Evolutionary conservation across 92 coral and sea anemone genomes (phyloP), one percentile per base, ranked within the genome.

Genomic region (Micromussa lordhowensis): DNA sequence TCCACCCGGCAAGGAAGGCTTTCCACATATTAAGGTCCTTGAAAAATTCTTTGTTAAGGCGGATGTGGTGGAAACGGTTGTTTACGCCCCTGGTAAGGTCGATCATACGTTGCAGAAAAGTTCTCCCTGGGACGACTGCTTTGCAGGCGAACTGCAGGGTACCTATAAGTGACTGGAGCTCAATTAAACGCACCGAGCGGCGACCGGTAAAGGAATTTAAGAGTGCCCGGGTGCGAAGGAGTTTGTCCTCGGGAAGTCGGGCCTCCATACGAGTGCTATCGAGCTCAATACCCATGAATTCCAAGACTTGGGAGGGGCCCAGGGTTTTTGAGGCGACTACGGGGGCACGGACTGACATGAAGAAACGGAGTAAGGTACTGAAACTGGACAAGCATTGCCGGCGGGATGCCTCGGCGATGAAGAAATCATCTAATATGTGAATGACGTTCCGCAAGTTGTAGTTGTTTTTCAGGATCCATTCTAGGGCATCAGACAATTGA

Each of bases 101-200:
- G 13, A 92, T 92, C 87, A 35, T 92, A 63, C 88, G 87, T 29
- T 92, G 95, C 30, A 92, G 81, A 53, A 89, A 92, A 26, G 90
- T 86, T 29, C 92, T 63, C 29, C 94, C 94, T 0, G 90, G 92
- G 1, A 88, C 91, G 78, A n/a, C n/a, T n/a, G n/a, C n/a, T n/a
- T n/a, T n/a, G n/a, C n/a, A n/a, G n/a, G n/a, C n/a, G n/a, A n/a
- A 91, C 78, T 49, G 89, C 92, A 30, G 86, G 86, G 72, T 84
- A 55, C 61, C 61, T 15, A 55, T 55, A 55, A 55, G 61, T 15
- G 61, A 55, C 1, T 15, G 61, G 61, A 55, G 61, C 22, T 55
- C 61, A 55, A 55, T 55, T 16, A 84, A 12, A 87, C 87, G 55
- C 51, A 82, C 61, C 3, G 61, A 55, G 3, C 61, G 19, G 75